Percentiles rank a stretch among this genome's conserved stretches.
Evolutionary conservation across 2,113 vertebrate species (phyloP).

Genomic region (Benitochromis conjunctus): DNA sequence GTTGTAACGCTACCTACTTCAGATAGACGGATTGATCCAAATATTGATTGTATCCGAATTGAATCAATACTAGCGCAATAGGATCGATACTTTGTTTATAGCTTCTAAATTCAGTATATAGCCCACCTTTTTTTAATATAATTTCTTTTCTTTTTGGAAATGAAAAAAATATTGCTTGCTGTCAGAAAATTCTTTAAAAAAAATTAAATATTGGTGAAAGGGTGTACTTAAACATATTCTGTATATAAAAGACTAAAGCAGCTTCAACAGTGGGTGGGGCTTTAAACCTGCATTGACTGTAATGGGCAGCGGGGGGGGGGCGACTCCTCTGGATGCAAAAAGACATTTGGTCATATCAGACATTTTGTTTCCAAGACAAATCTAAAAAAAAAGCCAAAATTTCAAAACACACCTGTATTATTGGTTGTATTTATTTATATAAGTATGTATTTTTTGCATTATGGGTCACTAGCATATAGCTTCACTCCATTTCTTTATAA

Average conservation of each 20-base stretch:
- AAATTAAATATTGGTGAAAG: background rate
- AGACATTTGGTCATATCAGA: background rate
- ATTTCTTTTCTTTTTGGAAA: background rate
- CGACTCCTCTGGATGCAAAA: background rate
- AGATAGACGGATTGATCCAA: background rate
- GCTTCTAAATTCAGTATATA: background rate
- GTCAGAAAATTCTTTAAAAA: background rate
- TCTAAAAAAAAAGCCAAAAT: background rate
- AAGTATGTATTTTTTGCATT: background rate
- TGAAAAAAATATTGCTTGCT: background rate
- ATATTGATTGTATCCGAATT: background rate
- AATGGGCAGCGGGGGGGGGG: background rate
- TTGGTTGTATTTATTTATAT: background rate
- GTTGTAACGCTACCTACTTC: background rate
- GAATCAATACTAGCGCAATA: background rate
- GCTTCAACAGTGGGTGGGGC: background rate
- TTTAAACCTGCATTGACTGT: background rate
- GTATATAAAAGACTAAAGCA: background rate
- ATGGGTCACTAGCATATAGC: background rate
- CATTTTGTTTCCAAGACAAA: background rate
- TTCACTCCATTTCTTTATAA: background rate
- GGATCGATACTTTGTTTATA: background rate
- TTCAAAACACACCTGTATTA: background rate
- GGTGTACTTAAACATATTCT: background rate
- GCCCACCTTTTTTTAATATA: background rate